These are phyloP conservation scores for Pollicipes pollicipes DNA, from an alignment of 1,140 invertebrate species.

Conservation along the genomic window DNA sequence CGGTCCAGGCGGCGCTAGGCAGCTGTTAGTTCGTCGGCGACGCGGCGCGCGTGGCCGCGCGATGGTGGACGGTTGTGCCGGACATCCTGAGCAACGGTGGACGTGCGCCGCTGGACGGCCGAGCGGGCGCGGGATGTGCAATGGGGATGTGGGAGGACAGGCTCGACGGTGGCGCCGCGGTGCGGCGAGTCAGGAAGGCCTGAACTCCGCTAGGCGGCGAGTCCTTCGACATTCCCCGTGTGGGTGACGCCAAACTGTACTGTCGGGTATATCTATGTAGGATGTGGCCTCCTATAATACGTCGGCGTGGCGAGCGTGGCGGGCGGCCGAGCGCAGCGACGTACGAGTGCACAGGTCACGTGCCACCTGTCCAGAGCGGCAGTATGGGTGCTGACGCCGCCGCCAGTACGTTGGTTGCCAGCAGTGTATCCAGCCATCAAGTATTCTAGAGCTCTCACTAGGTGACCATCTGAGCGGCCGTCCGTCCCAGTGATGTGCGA, in stretches of 20 bases:
- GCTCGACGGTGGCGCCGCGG: background rate
- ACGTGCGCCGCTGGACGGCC: background rate
- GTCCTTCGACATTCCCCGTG: background rate
- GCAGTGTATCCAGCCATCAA: background rate
- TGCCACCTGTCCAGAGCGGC: background rate
- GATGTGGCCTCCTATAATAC: too few relatives aligned
- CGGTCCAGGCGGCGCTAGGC: too few relatives aligned
- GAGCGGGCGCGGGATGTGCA: background rate
- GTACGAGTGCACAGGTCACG: too few relatives aligned
- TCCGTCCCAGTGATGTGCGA: background rate
- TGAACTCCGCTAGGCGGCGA: too few relatives aligned
- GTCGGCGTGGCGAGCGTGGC: too few relatives aligned
- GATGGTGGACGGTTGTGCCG: background rate
- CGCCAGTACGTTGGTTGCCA: background rate
- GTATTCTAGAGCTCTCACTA: background rate
- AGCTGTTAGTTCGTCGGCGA: too few relatives aligned
- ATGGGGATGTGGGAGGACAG: too few relatives aligned
- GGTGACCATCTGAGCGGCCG: too few relatives aligned
- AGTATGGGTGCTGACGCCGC: background rate
- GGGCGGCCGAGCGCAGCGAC: too few relatives aligned
- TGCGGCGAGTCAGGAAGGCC: background rate
- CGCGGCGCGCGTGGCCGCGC: too few relatives aligned
- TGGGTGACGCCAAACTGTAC: background rate
- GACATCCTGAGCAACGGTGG: background rate
- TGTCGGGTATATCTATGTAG: background rate